These are phyloP conservation scores for Zaprionus inermis DNA, from an alignment of 1,140 invertebrate genomes.

Conservation along the genomic window DNA sequence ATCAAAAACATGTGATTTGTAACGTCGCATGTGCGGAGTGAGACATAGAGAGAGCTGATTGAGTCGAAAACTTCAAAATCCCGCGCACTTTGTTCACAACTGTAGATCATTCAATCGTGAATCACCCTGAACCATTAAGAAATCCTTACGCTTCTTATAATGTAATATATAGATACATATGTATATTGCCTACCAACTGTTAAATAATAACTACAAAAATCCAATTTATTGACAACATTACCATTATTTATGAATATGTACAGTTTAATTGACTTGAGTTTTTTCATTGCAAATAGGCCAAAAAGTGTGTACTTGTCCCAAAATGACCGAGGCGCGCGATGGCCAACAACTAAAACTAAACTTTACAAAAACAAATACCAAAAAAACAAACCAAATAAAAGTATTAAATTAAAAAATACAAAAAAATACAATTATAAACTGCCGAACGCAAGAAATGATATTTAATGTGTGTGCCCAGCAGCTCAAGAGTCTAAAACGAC, in stretches of 20 bases:
- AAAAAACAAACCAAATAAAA: slow-evolving; percentile 46
- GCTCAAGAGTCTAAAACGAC: slow-evolving; percentile 47
- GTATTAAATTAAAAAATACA: slow-evolving; percentile 46
- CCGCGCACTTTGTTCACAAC: slow-evolving; percentile 6
- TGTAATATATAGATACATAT: slow-evolving; percentile 21
- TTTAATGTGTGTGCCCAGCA: slow-evolving; percentile 57
- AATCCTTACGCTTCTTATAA: slow-evolving; percentile 55
- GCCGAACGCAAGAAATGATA: slow-evolving; percentile 53
- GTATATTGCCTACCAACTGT: slow-evolving; percentile 45
- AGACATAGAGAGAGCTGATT: background rate
- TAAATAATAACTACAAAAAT: slow-evolving; percentile 60
- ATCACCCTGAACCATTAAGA: slow-evolving; percentile 13
- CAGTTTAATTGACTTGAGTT: slow-evolving; percentile 84
- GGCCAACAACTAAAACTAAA: slow-evolving; percentile 84
- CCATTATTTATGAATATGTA: slow-evolving; percentile 59
- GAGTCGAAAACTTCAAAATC: too few species aligned
- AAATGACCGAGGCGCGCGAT: slow-evolving; percentile 84
- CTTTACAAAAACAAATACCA: slow-evolving; percentile 64
- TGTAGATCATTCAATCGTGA: slow-evolving; percentile 46
- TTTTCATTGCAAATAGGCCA: slow-evolving; percentile 84
- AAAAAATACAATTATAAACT: slow-evolving; percentile 53
- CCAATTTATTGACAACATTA: slow-evolving; percentile 74
- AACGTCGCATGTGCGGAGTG: background rate
- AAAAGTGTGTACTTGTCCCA: slow-evolving; percentile 84
- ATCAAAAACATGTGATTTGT: slow-evolving; percentile 1